Conservation (phyloP, 2,888 invertebrate species). For the Lamellibrachia satsuma region DNA sequence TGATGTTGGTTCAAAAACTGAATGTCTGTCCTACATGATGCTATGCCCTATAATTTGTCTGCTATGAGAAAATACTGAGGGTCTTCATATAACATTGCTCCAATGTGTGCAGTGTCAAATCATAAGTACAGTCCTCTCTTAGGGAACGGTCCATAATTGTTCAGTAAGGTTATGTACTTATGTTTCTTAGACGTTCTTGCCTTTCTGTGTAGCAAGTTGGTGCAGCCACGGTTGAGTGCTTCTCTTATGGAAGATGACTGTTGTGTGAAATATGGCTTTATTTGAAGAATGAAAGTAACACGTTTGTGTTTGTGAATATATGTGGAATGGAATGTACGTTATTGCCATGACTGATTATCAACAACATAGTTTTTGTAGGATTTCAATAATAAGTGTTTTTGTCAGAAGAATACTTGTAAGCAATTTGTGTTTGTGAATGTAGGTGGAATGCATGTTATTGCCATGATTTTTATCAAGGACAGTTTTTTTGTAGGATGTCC, state of each 20-base stretch:
- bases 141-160: background rate
- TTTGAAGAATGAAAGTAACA: background rate
- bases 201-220: background rate
- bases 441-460: background rate
- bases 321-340: background rate
- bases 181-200: background rate
- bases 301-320: background rate
- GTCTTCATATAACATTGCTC: background rate
- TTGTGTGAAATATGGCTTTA: background rate
- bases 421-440: background rate
- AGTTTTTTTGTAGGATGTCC: background rate
- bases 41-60: conserved; percentile 2
- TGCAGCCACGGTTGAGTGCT: background rate
- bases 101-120: background rate
- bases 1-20: background rate
- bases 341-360: background rate
- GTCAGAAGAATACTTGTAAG: background rate
- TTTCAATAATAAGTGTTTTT: background rate
- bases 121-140: background rate
- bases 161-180: background rate
- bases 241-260: background rate
- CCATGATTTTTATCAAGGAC: no score
- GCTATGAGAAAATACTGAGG: background rate
- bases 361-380: background rate
- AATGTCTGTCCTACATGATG: background rate